Evolutionary conservation across 2,113 vertebrate species (phyloP).

Genomic region (Poeciliopsis occidentalis): DNA sequence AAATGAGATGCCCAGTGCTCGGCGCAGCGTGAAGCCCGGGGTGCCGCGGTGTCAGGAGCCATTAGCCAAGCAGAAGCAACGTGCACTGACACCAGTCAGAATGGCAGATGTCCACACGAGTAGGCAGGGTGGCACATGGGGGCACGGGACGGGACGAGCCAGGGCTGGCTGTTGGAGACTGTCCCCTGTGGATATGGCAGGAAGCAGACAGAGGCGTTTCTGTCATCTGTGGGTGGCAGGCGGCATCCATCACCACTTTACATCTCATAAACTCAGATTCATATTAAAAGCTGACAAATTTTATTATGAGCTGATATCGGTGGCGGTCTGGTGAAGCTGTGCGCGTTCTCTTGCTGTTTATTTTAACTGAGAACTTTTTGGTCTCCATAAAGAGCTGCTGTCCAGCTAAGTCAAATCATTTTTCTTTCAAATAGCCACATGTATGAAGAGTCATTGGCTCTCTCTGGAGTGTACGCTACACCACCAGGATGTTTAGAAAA

Average conservation of each 20-base stretch:
- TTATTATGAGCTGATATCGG: conserved; percentile 46
- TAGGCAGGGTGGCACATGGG: conserved; percentile 72
- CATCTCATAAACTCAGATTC: conserved; percentile 42
- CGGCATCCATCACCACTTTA: conserved; percentile 30
- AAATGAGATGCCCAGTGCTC: conserved; percentile 72
- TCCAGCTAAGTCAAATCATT: background rate
- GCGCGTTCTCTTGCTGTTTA: background rate
- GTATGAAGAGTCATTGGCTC: background rate
- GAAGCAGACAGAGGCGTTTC: conserved; percentile 64
- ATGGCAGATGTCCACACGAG: conserved; percentile 81
- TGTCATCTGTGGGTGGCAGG: conserved; percentile 41
- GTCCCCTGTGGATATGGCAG: conserved; percentile 71
- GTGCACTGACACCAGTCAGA: conserved; percentile 77
- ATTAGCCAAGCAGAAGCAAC: conserved; percentile 68
- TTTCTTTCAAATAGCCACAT: background rate
- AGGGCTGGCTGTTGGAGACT: conserved; percentile 51
- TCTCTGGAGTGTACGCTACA: background rate
- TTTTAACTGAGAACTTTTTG: background rate
- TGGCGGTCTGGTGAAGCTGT: conserved; percentile 20
- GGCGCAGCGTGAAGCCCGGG: conserved; percentile 45
- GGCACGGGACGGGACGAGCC: conserved; percentile 54
- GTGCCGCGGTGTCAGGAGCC: conserved; percentile 66
- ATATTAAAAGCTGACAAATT: conserved; percentile 54
- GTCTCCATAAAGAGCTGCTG: conserved; percentile 1
- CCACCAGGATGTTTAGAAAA: background rate